phyloP scores from a whole-genome alignment of 2,888 invertebrate genomes.

The Drosophila buzzatii region DNA sequence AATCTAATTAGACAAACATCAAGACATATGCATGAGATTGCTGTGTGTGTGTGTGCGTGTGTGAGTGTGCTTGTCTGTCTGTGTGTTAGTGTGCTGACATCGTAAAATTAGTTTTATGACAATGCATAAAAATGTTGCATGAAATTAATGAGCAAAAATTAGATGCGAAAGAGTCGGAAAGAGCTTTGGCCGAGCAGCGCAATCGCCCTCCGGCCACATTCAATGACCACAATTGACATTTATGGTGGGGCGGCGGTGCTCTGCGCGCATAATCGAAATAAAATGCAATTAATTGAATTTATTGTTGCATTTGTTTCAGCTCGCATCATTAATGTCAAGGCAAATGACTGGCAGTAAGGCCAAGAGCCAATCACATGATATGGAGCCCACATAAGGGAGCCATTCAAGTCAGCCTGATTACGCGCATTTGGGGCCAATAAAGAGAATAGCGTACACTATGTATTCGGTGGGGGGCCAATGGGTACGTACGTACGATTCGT shows the following conservation, averaged over 20 bases:
- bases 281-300: slow-evolving; percentile 81
- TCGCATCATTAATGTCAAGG: slow-evolving; percentile 51
- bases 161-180: slow-evolving; percentile 50
- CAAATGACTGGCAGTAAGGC: slow-evolving; percentile 42
- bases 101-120: slow-evolving; percentile 80
- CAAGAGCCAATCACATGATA: slow-evolving; percentile 39
- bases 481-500: neutral
- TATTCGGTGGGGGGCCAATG: neutral
- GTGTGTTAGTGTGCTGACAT: slow-evolving; percentile 40
- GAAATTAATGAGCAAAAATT: slow-evolving; percentile 80
- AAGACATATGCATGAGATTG: slow-evolving; percentile 10
- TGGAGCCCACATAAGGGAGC: slow-evolving; percentile 1
- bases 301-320: slow-evolving; percentile 70
- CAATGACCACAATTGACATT: slow-evolving; percentile 73
- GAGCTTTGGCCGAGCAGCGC: neutral
- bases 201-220: slow-evolving; percentile 32
- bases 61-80: slow-evolving; percentile 24
- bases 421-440: slow-evolving; percentile 8
- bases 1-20: slow-evolving; percentile 76
- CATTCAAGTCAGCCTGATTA: slow-evolving; percentile 20
- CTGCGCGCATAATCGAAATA: slow-evolving; percentile 69
- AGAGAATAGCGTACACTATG: neutral
- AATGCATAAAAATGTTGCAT: slow-evolving; percentile 79
- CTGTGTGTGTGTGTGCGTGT: slow-evolving; percentile 17
- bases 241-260: slow-evolving; percentile 35